These are phyloP conservation scores for Nomada lathburiana DNA, from an alignment of 2,888 invertebrate species.

Conservation along the genomic window DNA sequence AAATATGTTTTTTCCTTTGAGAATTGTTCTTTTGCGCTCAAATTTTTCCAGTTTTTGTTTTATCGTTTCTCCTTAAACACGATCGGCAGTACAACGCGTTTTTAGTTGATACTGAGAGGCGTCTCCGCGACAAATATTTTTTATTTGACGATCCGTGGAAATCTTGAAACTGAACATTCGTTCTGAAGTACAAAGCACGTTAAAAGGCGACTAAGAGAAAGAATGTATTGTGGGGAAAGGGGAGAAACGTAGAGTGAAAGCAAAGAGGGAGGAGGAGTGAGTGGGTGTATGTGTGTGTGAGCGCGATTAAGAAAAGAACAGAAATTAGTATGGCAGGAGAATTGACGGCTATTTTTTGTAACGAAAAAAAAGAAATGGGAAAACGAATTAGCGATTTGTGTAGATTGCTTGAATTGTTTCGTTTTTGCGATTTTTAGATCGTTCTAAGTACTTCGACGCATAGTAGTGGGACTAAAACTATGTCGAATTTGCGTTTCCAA, in stretches of 20 bases:
- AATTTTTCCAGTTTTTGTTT: conserved; percentile 10
- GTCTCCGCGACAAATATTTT: conserved; percentile 34
- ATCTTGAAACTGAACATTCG: conserved; percentile 71
- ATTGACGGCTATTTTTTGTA: conserved; percentile 63
- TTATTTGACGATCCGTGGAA: conserved; percentile 51
- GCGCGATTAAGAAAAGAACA: neutral
- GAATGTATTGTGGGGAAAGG: conserved; percentile 43
- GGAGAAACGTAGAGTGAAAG: neutral
- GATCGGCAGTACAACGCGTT: conserved; percentile 48
- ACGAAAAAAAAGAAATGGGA: conserved; percentile 17
- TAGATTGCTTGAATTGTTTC: conserved; percentile 8
- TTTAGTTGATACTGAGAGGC: conserved; percentile 51
- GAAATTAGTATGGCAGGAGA: conserved; percentile 48
- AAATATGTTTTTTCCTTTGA: conserved; percentile 13
- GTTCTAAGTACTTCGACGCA: neutral
- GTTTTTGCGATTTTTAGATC: neutral
- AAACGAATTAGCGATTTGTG: neutral
- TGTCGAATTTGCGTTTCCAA: neutral
- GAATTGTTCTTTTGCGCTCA: conserved; percentile 19
- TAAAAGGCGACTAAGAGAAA: conserved; percentile 40
- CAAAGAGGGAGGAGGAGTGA: conserved; percentile 16
- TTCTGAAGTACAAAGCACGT: conserved; percentile 76
- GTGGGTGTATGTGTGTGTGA: too few relatives aligned
- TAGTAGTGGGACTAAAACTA: too few relatives aligned
- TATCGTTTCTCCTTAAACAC: neutral